Conservation (phyloP, 2,888 invertebrate genomes). For the Cerastoderma edule region DNA sequence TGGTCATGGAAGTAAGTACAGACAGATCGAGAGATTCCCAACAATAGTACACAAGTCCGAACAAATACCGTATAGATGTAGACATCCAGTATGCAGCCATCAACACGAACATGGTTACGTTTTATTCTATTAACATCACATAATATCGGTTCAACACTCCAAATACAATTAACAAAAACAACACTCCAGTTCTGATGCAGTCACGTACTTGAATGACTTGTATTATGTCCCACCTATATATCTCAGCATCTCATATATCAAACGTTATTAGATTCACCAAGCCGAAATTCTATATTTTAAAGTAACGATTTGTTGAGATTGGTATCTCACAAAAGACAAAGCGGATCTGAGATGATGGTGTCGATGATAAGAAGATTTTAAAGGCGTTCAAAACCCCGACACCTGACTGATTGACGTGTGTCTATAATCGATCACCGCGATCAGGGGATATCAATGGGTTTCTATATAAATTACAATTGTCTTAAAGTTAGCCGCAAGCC, state of each 20-base stretch:
- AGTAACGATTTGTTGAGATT: too few relatives aligned
- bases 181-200: too few relatives aligned
- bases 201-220: too few relatives aligned
- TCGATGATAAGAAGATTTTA: conserved; percentile 9
- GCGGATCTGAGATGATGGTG: too few relatives aligned
- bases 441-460: conserved; percentile 35
- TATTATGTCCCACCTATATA: too few relatives aligned
- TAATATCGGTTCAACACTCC: too few relatives aligned
- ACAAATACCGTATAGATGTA: conserved; percentile 38
- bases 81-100: conserved; percentile 46
- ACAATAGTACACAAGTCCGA: conserved; percentile 19
- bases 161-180: too few relatives aligned
- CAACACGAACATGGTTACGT: conserved; percentile 50
- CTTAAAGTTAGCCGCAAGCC: background rate
- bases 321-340: too few relatives aligned
- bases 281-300: too few relatives aligned
- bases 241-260: too few relatives aligned
- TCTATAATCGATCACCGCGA: conserved; percentile 37
- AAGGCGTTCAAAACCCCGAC: conserved; percentile 23
- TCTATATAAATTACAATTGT: conserved; percentile 19
- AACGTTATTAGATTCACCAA: too few relatives aligned
- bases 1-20: background rate
- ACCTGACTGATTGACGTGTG: conserved; percentile 41
- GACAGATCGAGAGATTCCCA: conserved; percentile 12
- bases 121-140: too few relatives aligned